Evolutionary conservation across 1,140 invertebrate genomes (phyloP).

Genomic region (Aphelenchoides avenae): DNA sequence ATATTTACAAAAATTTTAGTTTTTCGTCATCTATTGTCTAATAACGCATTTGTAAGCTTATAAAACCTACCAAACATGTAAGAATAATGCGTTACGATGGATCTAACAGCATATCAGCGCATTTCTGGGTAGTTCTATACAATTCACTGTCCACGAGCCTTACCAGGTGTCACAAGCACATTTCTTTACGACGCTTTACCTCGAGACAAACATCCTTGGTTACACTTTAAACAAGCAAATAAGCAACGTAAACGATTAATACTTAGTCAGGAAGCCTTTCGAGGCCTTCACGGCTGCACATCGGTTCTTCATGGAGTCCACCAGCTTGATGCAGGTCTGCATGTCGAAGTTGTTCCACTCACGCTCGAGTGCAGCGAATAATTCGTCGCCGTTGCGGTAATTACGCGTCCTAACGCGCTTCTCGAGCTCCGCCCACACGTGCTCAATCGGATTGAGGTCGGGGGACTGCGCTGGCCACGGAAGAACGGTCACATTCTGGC

Average conservation of each 20-base stretch:
- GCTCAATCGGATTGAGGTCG: slow-evolving; percentile 47
- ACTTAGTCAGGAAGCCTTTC: slow-evolving; percentile 8
- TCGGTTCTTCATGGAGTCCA: slow-evolving; percentile 5
- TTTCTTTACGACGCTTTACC: no score
- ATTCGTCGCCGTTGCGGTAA: background rate
- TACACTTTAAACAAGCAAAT: no score
- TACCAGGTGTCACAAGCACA: no score
- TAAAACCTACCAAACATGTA: no score
- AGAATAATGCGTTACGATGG: no score
- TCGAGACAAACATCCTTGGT: no score
- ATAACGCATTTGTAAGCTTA: no score
- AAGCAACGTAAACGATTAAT: slow-evolving; percentile 9
- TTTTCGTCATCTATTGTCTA: no score
- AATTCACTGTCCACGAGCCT: no score
- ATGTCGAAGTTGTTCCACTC: background rate
- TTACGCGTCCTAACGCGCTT: slow-evolving; percentile 1
- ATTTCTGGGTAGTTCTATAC: no score
- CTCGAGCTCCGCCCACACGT: slow-evolving; percentile 30
- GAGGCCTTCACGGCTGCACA: slow-evolving; percentile 1
- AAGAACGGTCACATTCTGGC: slow-evolving; percentile 27
- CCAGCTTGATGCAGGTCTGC: background rate
- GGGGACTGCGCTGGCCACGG: slow-evolving; percentile 34
- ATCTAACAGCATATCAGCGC: no score
- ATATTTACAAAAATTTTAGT: no score
- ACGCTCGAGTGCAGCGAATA: slow-evolving; percentile 1